phyloP scores from a whole-genome alignment of 2,888 invertebrate genomes.

The Philereme transversata region DNA sequence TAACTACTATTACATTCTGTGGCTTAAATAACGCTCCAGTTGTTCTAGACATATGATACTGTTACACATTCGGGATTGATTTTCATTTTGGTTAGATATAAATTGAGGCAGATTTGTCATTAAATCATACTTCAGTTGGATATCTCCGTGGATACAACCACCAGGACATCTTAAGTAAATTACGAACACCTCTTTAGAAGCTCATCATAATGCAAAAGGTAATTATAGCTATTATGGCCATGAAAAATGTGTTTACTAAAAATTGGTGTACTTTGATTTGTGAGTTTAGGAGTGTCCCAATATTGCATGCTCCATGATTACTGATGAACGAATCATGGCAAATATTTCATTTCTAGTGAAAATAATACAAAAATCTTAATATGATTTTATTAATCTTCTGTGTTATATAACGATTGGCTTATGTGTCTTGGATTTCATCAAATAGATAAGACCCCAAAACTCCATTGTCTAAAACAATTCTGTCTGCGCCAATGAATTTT shows the following conservation, averaged over 20 bases:
- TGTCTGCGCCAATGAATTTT: neutral
- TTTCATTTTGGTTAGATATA: conserved; percentile 76
- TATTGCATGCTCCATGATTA: too few species aligned
- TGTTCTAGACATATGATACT: conserved; percentile 59
- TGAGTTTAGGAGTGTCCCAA: too few species aligned
- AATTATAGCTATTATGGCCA: conserved; percentile 9
- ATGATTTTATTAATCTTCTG: too few species aligned
- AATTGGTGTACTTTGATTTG: too few species aligned
- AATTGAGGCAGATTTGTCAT: conserved; percentile 53
- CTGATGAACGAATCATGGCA: too few species aligned
- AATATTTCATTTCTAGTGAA: too few species aligned
- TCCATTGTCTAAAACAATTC: neutral
- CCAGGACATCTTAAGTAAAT: conserved; percentile 24
- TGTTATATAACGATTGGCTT: too few species aligned
- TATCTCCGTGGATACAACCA: conserved; percentile 33
- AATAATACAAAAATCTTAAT: too few species aligned
- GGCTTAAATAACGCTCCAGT: conserved; percentile 57
- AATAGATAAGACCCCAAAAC: neutral
- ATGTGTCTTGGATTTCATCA: too few species aligned
- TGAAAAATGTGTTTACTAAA: too few species aligned
- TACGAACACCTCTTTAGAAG: neutral
- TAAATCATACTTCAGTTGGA: conserved; percentile 56
- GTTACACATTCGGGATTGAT: conserved; percentile 70
- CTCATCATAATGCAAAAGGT: conserved; percentile 62
- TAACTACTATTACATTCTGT: conserved; percentile 28